A percentile compares a stretch with the other conserved stretches of the same genome.
Conservation (phyloP, 2,797 vertebrate species). For the Garrulus glandarius region DNA sequence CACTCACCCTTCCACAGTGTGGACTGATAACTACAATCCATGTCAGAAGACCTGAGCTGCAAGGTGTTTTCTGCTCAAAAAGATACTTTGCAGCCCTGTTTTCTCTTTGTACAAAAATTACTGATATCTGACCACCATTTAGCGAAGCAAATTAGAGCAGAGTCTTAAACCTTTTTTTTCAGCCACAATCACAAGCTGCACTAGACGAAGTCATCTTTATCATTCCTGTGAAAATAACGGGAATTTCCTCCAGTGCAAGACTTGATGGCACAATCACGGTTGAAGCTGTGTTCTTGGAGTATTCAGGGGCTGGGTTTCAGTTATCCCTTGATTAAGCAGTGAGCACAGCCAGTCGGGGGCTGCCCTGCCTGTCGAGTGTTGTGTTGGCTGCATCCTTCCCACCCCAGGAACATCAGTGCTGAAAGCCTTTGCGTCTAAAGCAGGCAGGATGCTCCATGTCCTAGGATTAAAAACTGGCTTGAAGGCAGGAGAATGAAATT, state of each 20-base stretch:
- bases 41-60: not conserved
- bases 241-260: not conserved
- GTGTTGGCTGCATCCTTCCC: not conserved
- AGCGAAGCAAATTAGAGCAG: not conserved
- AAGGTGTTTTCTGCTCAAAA: not conserved
- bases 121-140: not conserved
- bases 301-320: not conserved
- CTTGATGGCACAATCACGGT: not conserved
- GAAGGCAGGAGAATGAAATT: not conserved
- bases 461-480: not conserved
- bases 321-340: not conserved
- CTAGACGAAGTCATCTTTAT: not conserved
- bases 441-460: not conserved
- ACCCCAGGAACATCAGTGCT: not conserved
- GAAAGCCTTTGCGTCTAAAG: not conserved
- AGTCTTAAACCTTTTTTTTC: not conserved
- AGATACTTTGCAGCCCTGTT: not conserved
- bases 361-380: not conserved
- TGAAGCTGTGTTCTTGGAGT: not conserved
- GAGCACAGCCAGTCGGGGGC: not conserved
- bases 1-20: not conserved
- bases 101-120: not conserved
- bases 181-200: not conserved
- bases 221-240: not conserved
- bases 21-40: not conserved